Base-by-base conservation (phyloP, 2,113 vertebrate genomes). In the Elanoides forficatus region DNA sequence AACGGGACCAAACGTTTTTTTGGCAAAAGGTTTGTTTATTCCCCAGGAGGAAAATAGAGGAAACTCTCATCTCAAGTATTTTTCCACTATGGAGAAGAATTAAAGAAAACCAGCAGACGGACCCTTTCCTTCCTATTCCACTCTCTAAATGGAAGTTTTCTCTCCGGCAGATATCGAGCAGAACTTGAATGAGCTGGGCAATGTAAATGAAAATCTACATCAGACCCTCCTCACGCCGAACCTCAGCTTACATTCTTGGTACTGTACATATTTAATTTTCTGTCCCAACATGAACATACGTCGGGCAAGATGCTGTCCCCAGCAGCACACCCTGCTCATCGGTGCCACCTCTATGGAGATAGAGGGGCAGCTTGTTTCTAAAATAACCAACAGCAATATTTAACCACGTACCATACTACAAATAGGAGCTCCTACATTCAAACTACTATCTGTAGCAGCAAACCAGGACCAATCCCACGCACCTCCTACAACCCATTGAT, bases 1-100 rank as follows among this genome's bases (percentile, higher is more conserved):
- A 95, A 94, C 4, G 29, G 59, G 66, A 34, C 73, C 2, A 43
- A 86, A 81, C 23, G n/a, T 5, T 66, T 79, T 92, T 91, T 50
- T 96, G 88, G 91, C 91, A 92, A 65, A 74, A 82, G 76, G 26
- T 81, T 78, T 97, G 91, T 89, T 98, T 97, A 96, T 86, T 81
- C 91, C 88, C 72, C 71, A 72, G 56, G 62, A 84, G 74, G 5
- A 66, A 59, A 67, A 80, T 71, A 76, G 53, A 74, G 79, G 78
- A 70, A 84, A 90, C 67, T 71, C 40, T 80, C 53, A 79, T 84
- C 60, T 40, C 7, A 45, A 63, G 52, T 72, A 63, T 78, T 92
- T 93, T 90, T 93, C 52, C 27, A 48, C 56, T 17, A 55, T 2
- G 11, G 36, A 84, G 36, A 18, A 30, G 59, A 85, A 81, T 55